Base-by-base conservation (phyloP, 1,140 invertebrate genomes). In the Saxidomus purpurata region DNA sequence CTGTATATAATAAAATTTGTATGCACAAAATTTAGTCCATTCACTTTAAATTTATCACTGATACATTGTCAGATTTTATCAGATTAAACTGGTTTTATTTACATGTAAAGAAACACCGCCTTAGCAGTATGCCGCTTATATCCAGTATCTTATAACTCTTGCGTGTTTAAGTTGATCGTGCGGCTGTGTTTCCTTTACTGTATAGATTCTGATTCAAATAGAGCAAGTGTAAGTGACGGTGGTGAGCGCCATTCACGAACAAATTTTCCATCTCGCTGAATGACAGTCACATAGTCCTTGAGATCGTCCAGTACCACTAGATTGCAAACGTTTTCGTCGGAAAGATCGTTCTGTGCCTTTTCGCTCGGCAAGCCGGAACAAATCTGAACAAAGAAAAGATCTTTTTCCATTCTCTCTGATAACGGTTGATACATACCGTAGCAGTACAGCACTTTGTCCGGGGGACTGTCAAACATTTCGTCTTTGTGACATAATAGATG, bases 131-230 rank as follows among this genome's bases (percentile, higher is more conserved):
- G n/a, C n/a, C n/a, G n/a, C n/a, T n/a, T n/a, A n/a, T n/a, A n/a
- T n/a, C n/a, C n/a, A n/a, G n/a, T n/a, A n/a, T n/a, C n/a, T n/a
- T n/a, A n/a, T n/a, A n/a, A n/a, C n/a, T n/a, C 47, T 36, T 74
- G 52, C 13, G 84, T 80, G 36, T 80, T 87, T 22, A 80, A 47
- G n/a, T 47, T 80, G 40, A 80, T 88, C 0, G 86, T 89, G 17
- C 87, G 76, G 40, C 76, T 80, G 11, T 74, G 34, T 74, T 76
- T n/a, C 77, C 87, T 38, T 83, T 63, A 40, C 87, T 40, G 31
- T 89, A 89, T 59, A 89, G 40, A 76, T 89, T 81, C 43, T 89
- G 87, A 19, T 67, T 89, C 36, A 89, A 55, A 59, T 81, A 89
- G 8, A 83, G 36, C 15, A 89, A 43, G 36, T 79, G 82, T 0